Base-by-base conservation (phyloP, 2,797 vertebrate species). In the Cossypha heuglini region DNA sequence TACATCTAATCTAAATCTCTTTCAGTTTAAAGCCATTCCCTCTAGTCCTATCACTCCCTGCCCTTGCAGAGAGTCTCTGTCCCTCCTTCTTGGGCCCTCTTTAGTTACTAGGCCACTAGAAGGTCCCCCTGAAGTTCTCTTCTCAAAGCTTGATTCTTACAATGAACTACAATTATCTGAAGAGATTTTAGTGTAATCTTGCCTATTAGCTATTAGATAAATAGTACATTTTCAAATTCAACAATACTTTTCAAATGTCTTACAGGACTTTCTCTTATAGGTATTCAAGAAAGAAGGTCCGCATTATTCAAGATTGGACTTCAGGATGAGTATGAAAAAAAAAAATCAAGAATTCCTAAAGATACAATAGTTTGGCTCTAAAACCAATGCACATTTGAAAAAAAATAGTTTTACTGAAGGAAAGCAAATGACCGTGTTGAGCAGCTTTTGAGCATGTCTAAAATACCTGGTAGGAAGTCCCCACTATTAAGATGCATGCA, bases 221-320 rank as follows among this genome's bases (percentile, higher is more conserved):
- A 43, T 7, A 33, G 10, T 13, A 40, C 1, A 22, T 48, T 74
- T 87, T 80, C 57, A 55, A 52, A 89, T n/a, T 38, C 7, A 77
- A 29, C 28, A 61, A 46, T 5, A 22, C 14, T 89, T 80, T 86
- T 89, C 25, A 35, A 74, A 78, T 13, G 3, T 59, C 79, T 90
- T 16, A 94, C 0, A 3, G 48, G 45, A 43, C 19, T 95, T 96
- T 97, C 72, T 97, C 86, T 96, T 96, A 54, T 11, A 98, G 98
- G 92, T 91, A 91, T 92, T 77, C 82, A 93, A 59, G 90, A 92
- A 92, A 81, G 69, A 74, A 85, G 72, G 68, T 64, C 71, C 75
- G 62, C 61, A 59, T 79, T 84, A 88, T 28, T 92, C 57, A 81
- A 86, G 61, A 68, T 4, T 29, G 59, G 64, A 88, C 35, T 64